phyloP scores from a whole-genome alignment of 1,140 invertebrate species.

The Diploscapter pachys region DNA sequence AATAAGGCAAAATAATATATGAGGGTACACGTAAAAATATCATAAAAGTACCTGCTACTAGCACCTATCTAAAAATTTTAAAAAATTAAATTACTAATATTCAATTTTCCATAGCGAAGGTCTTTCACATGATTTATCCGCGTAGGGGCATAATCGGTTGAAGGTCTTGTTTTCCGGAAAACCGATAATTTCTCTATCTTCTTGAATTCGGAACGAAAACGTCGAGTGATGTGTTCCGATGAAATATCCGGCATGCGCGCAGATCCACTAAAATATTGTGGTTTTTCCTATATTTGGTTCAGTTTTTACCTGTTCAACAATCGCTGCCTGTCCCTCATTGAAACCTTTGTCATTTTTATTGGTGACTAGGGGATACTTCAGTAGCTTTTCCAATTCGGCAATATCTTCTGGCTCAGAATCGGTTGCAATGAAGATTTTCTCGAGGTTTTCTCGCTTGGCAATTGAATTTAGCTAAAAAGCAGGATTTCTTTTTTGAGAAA shows the following conservation, averaged over 20 bases:
- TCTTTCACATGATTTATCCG: conserved; percentile 63
- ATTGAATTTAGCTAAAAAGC: conserved; percentile 59
- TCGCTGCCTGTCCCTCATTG: conserved; percentile 79
- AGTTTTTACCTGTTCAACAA: conserved; percentile 75
- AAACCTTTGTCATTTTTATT: conserved; percentile 25
- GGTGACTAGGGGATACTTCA: conserved; percentile 30
- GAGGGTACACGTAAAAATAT: too few relatives aligned
- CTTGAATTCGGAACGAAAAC: conserved; percentile 91
- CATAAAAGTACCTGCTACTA: too few relatives aligned
- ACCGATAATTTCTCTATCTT: conserved; percentile 89
- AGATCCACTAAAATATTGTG: conserved; percentile 70
- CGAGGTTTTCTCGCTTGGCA: conserved; percentile 67
- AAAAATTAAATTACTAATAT: conserved; percentile 7
- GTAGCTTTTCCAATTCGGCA: conserved; percentile 62
- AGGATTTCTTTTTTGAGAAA: neutral
- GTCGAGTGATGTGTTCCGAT: conserved; percentile 89
- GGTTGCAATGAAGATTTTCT: conserved; percentile 75
- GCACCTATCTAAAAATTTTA: too few relatives aligned
- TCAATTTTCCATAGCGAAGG: conserved; percentile 62
- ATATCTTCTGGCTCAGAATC: conserved; percentile 67
- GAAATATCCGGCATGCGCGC: conserved; percentile 79
- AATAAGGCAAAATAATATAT: too few relatives aligned
- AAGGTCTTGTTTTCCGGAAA: conserved; percentile 78
- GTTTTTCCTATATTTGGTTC: neutral
- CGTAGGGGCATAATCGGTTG: conserved; percentile 75